phyloP scores from a whole-genome alignment of 2,797 vertebrate species.

The Furcifer pardalis region DNA sequence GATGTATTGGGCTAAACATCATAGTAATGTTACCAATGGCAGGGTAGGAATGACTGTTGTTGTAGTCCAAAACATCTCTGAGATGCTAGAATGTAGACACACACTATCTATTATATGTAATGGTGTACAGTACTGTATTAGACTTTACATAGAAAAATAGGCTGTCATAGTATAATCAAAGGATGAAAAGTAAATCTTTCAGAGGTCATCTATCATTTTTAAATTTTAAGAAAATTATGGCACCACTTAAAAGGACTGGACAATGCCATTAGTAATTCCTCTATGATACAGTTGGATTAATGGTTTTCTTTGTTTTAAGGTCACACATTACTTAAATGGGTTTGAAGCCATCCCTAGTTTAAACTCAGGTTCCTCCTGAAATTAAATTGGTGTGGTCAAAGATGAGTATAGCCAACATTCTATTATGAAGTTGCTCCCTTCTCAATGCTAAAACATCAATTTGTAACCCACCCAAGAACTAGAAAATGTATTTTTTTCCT shows the following conservation, averaged over 20 bases:
- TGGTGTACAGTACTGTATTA: no score
- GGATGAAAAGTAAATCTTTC: neutral
- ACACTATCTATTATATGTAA: neutral
- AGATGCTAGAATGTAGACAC: neutral
- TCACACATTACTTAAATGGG: neutral
- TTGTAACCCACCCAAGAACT: slow-evolving; percentile 12
- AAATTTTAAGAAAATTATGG: neutral
- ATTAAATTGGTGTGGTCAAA: neutral
- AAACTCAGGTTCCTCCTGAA: slow-evolving; percentile 1
- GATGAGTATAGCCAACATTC: neutral
- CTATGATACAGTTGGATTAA: neutral
- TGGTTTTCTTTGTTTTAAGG: neutral
- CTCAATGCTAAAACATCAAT: slow-evolving; percentile 1
- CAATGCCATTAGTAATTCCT: neutral
- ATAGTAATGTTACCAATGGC: neutral
- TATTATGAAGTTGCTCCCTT: neutral
- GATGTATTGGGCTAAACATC: neutral
- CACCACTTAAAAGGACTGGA: neutral
- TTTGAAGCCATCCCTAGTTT: neutral
- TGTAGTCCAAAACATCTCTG: neutral
- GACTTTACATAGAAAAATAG: neutral
- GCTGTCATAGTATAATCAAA: neutral
- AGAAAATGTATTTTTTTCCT: neutral
- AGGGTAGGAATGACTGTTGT: neutral
- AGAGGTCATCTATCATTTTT: neutral